Percentiles rank a stretch among this genome's conserved stretches.
These are phyloP conservation scores for Saimiri boliviensis DNA, from an alignment of 2,113 vertebrate species.

Conservation along the genomic window DNA sequence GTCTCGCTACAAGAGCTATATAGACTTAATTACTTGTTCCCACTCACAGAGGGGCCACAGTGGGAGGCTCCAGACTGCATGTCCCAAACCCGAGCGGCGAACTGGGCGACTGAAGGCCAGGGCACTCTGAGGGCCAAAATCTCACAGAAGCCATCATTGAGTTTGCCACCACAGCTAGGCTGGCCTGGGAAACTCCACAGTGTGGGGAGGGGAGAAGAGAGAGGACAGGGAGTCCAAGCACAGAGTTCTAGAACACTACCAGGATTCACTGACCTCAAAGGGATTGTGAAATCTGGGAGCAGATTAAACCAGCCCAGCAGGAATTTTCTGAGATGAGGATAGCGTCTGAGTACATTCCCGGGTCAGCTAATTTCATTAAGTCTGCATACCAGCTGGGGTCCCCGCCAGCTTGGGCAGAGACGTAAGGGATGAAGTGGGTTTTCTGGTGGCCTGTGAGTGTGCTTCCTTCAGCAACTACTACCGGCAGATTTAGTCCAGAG, in stretches of 20 bases:
- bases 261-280: neutral
- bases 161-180: neutral
- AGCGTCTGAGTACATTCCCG: too few species aligned
- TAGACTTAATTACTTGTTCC: neutral
- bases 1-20: accelerated
- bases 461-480: neutral
- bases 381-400: neutral
- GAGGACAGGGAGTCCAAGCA: too few species aligned
- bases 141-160: neutral
- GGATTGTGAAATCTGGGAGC: neutral
- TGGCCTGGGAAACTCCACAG: neutral
- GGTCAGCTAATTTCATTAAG: neutral
- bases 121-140: neutral
- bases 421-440: neutral
- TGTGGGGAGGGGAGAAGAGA: neutral
- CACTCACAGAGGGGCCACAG: neutral
- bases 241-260: neutral
- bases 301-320: neutral
- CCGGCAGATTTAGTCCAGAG: neutral
- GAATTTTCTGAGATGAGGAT: neutral
- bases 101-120: neutral
- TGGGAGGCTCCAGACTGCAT: accelerated
- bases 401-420: neutral
- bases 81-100: neutral
- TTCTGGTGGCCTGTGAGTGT: neutral